These are phyloP conservation scores for Melierax canorus DNA, from an alignment of 2,113 vertebrate species.

Conservation along the genomic window DNA sequence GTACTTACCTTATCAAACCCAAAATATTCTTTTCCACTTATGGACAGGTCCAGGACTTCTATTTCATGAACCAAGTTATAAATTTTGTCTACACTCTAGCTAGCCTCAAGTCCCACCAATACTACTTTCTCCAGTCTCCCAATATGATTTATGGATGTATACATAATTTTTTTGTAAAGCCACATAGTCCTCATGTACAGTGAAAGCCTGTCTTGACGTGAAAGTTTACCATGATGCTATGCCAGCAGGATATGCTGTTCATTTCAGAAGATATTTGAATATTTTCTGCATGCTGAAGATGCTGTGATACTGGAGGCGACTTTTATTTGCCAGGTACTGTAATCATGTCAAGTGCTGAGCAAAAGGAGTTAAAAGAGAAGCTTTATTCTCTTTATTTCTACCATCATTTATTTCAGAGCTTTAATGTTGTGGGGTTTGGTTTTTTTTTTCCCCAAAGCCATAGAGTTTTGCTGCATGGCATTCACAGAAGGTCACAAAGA, in stretches of 20 bases:
- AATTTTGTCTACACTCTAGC: background rate
- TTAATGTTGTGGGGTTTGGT: background rate
- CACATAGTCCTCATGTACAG: background rate
- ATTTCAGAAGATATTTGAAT: background rate
- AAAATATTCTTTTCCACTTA: background rate
- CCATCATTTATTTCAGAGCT: background rate
- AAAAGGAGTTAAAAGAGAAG: background rate
- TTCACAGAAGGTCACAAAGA: background rate
- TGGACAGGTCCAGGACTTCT: background rate
- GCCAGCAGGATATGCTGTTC: background rate
- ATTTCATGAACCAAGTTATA: background rate
- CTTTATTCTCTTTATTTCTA: background rate
- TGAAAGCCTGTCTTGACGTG: background rate
- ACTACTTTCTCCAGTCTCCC: background rate
- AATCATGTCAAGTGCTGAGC: background rate
- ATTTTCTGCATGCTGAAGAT: background rate
- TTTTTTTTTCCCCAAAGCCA: background rate
- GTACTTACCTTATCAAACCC: background rate
- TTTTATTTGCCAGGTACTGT: background rate
- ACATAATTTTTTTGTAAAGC: background rate
- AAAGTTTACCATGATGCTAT: background rate
- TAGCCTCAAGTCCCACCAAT: background rate
- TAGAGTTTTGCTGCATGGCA: background rate
- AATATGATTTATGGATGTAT: background rate
- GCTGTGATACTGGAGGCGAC: background rate